phyloP scores from a whole-genome alignment of 2,113 vertebrate species.

The Rhombomys opimus region DNA sequence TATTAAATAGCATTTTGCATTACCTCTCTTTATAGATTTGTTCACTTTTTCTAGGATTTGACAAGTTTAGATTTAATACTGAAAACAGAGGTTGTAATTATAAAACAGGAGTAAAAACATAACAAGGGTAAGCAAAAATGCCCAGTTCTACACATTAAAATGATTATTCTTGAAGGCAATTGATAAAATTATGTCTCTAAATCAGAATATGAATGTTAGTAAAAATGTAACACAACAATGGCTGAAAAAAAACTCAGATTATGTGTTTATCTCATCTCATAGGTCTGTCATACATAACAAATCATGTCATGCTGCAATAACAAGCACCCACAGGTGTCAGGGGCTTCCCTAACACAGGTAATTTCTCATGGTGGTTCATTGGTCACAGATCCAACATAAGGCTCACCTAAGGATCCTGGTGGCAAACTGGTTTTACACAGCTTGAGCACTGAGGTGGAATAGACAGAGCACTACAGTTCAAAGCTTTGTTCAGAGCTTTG shows the following conservation, averaged over 20 bases:
- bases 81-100: not conserved
- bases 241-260: not conserved
- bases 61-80: not conserved
- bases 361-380: not conserved
- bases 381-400: not conserved
- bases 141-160: not conserved
- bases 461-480: not conserved
- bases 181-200: not conserved
- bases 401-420: not conserved
- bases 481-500: not conserved
- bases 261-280: not conserved
- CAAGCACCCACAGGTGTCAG: not conserved
- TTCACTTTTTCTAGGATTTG: conserved; percentile 4
- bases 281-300: not conserved
- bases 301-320: not conserved
- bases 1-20: not conserved
- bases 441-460: not conserved
- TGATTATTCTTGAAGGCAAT: not conserved
- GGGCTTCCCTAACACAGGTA: too few relatives aligned
- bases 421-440: not conserved
- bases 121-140: not conserved
- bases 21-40: not conserved
- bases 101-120: not conserved
- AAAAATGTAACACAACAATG: not conserved
- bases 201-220: not conserved